These are phyloP conservation scores for Esperia sulphurella DNA, from an alignment of 2,888 invertebrate species.

Conservation along the genomic window DNA sequence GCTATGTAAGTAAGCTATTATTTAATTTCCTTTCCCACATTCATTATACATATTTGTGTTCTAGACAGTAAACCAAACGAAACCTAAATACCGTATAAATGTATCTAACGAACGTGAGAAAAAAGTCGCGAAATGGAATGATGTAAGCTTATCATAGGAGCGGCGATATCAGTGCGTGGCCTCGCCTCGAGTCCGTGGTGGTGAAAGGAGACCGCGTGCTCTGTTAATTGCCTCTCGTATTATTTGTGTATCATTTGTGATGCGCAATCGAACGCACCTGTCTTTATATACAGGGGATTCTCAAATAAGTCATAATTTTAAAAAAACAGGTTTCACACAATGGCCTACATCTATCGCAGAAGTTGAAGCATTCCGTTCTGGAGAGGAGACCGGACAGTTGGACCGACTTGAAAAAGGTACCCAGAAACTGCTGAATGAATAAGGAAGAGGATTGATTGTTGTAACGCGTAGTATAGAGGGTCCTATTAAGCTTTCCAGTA, in stretches of 20 bases:
- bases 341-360: too few species aligned
- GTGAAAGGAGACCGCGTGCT: conserved; percentile 58
- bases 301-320: too few species aligned
- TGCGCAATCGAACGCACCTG: conserved; percentile 35
- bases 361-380: too few species aligned
- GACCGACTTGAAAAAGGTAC: too few species aligned
- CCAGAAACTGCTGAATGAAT: too few species aligned
- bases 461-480: too few species aligned
- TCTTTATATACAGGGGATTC: conserved; percentile 8
- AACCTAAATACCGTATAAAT: background rate
- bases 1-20: background rate
- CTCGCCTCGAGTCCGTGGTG: conserved; percentile 9
- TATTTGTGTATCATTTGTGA: conserved; percentile 63
- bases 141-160: conserved; percentile 18
- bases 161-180: conserved; percentile 16
- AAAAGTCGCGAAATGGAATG: conserved; percentile 8
- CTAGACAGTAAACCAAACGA: background rate
- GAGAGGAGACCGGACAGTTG: too few species aligned
- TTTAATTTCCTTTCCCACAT: background rate
- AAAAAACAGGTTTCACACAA: too few species aligned
- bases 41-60: background rate
- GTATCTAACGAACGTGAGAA: background rate
- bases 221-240: conserved; percentile 47
- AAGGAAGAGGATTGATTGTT: too few species aligned
- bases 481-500: too few species aligned